These are phyloP conservation scores for Ecliptopera silaceata DNA, from an alignment of 2,888 invertebrate genomes.

Conservation along the genomic window DNA sequence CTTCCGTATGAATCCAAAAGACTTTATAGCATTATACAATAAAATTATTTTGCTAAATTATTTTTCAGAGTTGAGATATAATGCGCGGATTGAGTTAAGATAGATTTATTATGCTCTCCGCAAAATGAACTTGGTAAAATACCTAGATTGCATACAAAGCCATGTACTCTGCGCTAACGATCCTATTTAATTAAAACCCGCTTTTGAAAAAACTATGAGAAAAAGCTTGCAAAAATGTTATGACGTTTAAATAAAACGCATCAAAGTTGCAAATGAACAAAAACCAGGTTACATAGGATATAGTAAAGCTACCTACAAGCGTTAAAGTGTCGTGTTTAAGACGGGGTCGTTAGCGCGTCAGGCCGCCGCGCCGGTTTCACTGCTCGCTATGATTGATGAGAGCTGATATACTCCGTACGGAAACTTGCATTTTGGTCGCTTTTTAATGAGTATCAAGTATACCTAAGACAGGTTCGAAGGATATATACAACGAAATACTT, in stretches of 20 bases:
- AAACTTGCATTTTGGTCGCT: constrained; percentile 19
- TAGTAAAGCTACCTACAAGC: background rate
- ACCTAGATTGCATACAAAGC: background rate
- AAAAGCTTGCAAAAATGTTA: background rate
- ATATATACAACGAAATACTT: background rate
- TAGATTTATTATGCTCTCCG: too few species aligned
- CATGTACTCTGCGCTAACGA: background rate
- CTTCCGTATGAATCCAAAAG: constrained; percentile 1
- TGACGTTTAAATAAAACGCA: background rate
- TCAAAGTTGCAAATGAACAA: background rate
- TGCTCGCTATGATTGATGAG: constrained; percentile 31
- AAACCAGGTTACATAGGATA: background rate
- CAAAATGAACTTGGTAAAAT: too few species aligned
- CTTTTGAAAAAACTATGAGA: background rate
- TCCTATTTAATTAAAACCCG: background rate
- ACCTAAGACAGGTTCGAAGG: background rate
- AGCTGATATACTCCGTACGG: constrained; percentile 24
- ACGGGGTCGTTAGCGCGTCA: constrained; percentile 18
- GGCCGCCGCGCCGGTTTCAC: constrained; percentile 26
- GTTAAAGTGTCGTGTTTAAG: constrained; percentile 4
- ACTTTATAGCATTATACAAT: too few species aligned
- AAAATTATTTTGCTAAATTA: too few species aligned
- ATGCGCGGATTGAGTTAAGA: too few species aligned
- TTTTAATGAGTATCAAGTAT: constrained; percentile 9
- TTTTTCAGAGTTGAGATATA: too few species aligned